Conservation (phyloP, 2,113 vertebrate genomes). For the Cepphus grylle region DNA sequence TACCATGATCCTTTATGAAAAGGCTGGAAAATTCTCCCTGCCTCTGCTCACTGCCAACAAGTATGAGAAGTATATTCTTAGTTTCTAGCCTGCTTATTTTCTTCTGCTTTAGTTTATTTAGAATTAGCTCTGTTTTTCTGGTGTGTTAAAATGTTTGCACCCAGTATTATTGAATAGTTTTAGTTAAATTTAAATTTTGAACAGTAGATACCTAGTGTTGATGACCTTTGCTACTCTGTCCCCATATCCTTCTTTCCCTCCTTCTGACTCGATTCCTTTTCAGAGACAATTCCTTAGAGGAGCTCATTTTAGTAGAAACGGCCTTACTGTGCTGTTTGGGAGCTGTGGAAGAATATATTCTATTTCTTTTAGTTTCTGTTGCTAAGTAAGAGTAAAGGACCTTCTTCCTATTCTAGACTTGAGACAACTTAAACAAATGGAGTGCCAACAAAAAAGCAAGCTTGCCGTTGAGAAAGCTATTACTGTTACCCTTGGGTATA, state of each 20-base stretch:
- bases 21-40: not conserved
- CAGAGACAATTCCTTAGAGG: not conserved
- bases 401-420: not conserved
- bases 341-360: not conserved
- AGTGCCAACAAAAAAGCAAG: not conserved
- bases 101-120: not conserved
- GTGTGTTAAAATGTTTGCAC: not conserved
- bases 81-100: not conserved
- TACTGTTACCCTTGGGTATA: not conserved
- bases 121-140: not conserved
- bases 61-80: not conserved
- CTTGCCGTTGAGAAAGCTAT: not conserved
- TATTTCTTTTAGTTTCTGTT: not conserved
- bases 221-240: not conserved
- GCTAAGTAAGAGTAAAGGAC: not conserved
- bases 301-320: not conserved
- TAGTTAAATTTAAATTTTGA: not conserved
- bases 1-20: not conserved
- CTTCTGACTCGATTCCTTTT: not conserved
- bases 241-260: not conserved
- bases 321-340: not conserved
- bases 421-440: not conserved
- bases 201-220: not conserved
- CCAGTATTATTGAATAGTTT: not conserved
- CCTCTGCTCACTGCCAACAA: not conserved